Evolutionary conservation across 2,797 vertebrate species (phyloP), one percentile per base, ranked within the genome.

Genomic region (Paedocypris micromegethes): DNA sequence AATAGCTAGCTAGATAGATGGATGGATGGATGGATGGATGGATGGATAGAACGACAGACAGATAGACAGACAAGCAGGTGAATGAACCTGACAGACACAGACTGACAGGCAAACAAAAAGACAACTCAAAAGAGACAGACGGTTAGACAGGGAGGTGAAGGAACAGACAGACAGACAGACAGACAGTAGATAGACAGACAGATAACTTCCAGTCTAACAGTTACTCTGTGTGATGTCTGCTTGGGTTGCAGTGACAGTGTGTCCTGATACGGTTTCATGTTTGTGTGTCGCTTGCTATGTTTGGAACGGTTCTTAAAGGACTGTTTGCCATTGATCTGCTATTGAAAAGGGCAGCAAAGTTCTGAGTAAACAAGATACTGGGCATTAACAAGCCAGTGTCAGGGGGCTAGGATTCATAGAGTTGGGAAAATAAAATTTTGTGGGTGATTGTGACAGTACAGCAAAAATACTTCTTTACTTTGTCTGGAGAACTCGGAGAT

Each of bases 231-330:
- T 57, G 51, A 64, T 46, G 66, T 68, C 55, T 72, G 68, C 66
- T 73, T 57, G 64, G 49, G 68, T 72, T 78, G 74, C 77, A 73
- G 62, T 38, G 62, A 70, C 59, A 65, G 50, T 60, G 47, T 50
- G 59, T 55, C 59, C 64, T 75, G 73, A 75, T 78, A 73, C 41
- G 66, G 63, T 75, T 72, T 75, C 77, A 74, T 70, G 63, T 68
- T 46, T 1, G 46, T 58, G 48, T 23, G n/a, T 66, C 66, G 65
- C 51, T 49, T 58, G 53, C 73, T 71, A 78, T 75, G 68, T 75
- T 75, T 78, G 71, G 74, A 78, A 73, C 55, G 55, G 60, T 66
- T 51, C 59, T 40, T 61, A 64, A 63, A 62, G 48, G 71, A 41
- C 58, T 9, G 23, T 23, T 23, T 23, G 52, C 44, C 46, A 62